Evolutionary conservation across 2,797 vertebrate species (phyloP).

Genomic region (Mormyrops boulengeri): DNA sequence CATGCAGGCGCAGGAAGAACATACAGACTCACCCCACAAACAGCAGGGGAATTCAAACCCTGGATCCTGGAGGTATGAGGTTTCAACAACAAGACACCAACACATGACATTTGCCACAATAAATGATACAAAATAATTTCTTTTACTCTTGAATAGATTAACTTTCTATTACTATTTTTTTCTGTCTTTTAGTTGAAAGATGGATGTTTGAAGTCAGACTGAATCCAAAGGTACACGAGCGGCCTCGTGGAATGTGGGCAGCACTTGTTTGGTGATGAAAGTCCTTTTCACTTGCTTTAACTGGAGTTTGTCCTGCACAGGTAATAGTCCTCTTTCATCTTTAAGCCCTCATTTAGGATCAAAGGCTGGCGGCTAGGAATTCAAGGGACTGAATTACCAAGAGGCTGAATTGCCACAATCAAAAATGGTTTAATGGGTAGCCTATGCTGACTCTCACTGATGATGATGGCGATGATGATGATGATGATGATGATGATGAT

Average conservation of each 20-base stretch:
- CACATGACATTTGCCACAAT: not conserved
- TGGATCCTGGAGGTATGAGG: not conserved
- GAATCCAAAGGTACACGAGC: constrained; percentile 33
- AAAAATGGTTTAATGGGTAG: constrained; percentile 8
- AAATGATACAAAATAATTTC: not conserved
- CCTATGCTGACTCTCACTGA: not conserved
- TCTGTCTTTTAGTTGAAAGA: not conserved
- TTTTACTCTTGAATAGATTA: not conserved
- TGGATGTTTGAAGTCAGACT: constrained; percentile 37
- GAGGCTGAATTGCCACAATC: constrained; percentile 19
- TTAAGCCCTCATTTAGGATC: constrained; percentile 36
- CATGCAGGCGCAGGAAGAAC: not conserved
- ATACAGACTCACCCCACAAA: not conserved
- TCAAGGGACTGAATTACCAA: constrained; percentile 4
- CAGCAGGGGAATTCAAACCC: not conserved
- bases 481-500: not conserved
- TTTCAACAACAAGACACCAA: not conserved
- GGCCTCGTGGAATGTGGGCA: constrained; percentile 21
- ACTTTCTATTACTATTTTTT: not conserved
- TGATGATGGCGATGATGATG: not conserved
- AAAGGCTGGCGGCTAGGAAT: constrained; percentile 32
- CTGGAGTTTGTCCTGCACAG: constrained; percentile 31
- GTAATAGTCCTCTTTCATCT: constrained; percentile 42
- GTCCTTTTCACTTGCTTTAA: constrained; percentile 31
- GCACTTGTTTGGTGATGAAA: constrained; percentile 40